Evolutionary conservation across 1,140 invertebrate species (phyloP), one percentile per base, ranked within the genome.

Genomic region (Stratiolaelaps scimitus): DNA sequence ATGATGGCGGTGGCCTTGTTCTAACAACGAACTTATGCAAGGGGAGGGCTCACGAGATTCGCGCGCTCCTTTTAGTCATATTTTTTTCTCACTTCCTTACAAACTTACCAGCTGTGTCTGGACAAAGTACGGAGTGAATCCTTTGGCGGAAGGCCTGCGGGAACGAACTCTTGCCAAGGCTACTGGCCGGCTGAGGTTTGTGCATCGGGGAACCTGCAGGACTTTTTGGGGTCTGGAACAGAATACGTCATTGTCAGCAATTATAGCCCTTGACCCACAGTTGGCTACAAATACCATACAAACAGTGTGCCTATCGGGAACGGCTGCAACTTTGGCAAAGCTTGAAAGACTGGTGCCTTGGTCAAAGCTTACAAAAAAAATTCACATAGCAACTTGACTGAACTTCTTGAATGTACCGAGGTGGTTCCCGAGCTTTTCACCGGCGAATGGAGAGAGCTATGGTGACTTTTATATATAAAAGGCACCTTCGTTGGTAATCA

Each of bases 161-260:
- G 20, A 60, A 60, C 53, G 53, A 60, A 34, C 53, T 60, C 53
- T 60, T 60, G 53, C 53, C 53, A 26, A 60, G 53, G 15, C 53
- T 26, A 34, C 34, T 60, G 13, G 53, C 26, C 26, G 53, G 34
- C 26, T 60, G 26, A 17, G 53, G 53, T 60, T 60, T 60, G 23
- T 20, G 53, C 13, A 60, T 15, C 13, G 53, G 53, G 15, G 53
- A 60, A 17, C 53, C 53, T 34, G 53, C 53, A 34, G 53, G 53
- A 23, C 53, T 60, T 26, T 23, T 15, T 17, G 53, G 53, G 13
- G 53, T 60, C 53, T 60, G 53, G 15, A 26, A 60, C 26, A 34
- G 53, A 10, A 10, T 10, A 4, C 34, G 10, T 40, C 10, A 40
- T 40, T 40, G 10, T 40, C 10, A 40, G 34, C 10, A 40, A 10